Conservation (phyloP, 1,140 invertebrate genomes). For the Lasioglossum baleicum region DNA sequence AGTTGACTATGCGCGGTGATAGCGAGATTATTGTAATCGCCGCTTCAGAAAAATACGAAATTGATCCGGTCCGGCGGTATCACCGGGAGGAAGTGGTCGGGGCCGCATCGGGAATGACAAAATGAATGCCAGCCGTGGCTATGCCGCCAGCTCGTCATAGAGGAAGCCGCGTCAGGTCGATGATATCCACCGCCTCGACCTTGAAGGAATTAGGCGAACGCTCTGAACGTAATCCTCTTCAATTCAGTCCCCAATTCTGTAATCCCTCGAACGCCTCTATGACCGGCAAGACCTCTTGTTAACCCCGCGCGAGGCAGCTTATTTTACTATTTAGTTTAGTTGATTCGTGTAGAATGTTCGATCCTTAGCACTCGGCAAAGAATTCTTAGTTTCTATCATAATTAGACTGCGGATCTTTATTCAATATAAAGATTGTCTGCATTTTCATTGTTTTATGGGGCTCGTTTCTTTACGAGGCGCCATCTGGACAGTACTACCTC, state of each 20-base stretch:
- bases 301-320: not conserved
- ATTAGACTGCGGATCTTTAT: too few relatives aligned
- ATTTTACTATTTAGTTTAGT: not conserved
- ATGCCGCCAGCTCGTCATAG: not conserved
- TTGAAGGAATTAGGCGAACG: constrained; percentile 20
- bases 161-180: not conserved
- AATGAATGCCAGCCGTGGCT: not conserved
- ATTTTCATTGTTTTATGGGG: too few relatives aligned
- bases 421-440: too few relatives aligned
- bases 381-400: too few relatives aligned
- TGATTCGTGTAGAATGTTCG: too few relatives aligned
- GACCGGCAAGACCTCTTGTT: not conserved
- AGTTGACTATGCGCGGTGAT: constrained; percentile 17
- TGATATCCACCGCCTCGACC: constrained; percentile 1
- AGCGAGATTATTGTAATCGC: constrained; percentile 21
- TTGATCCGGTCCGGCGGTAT: constrained; percentile 8
- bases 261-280: not conserved
- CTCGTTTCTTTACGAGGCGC: too few relatives aligned
- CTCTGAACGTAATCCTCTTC: not conserved
- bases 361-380: too few relatives aligned
- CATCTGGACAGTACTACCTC: too few relatives aligned
- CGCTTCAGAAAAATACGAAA: not conserved
- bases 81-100: not conserved
- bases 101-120: constrained; percentile 29
- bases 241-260: not conserved